Conservation (phyloP, 2,888 invertebrate genomes). For the Sinelater perroti region DNA sequence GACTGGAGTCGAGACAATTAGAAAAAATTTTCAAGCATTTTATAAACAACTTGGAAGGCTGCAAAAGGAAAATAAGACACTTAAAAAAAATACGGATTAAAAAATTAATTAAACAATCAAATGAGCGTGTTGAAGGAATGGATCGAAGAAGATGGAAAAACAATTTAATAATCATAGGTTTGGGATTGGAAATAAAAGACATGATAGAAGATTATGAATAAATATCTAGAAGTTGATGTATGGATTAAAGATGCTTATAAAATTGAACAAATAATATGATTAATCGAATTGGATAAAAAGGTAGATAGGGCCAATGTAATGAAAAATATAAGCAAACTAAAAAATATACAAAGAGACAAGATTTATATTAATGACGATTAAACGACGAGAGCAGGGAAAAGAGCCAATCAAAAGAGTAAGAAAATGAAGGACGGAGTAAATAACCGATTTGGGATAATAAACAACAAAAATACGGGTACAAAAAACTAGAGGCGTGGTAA, state of each 20-base stretch:
- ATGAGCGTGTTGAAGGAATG: not conserved
- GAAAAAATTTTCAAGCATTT: not conserved
- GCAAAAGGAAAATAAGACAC: not conserved
- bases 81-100: conserved; percentile 1
- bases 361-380: not conserved
- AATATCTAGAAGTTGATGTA: not conserved
- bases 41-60: not conserved
- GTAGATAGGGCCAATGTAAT: not conserved
- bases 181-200: not conserved
- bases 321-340: not conserved
- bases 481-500: no score
- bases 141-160: not conserved
- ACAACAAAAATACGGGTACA: no score
- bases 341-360: not conserved
- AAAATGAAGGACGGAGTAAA: not conserved
- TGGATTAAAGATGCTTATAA: not conserved
- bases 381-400: not conserved
- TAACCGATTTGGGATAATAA: no score
- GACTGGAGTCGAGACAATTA: no score
- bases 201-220: not conserved
- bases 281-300: not conserved
- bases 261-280: not conserved
- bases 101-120: not conserved
- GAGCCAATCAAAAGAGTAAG: not conserved
- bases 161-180: not conserved